Evolutionary conservation across 2,113 vertebrate genomes (phyloP), one percentile per base, ranked within the genome.

Genomic region (Siniperca chuatsi): DNA sequence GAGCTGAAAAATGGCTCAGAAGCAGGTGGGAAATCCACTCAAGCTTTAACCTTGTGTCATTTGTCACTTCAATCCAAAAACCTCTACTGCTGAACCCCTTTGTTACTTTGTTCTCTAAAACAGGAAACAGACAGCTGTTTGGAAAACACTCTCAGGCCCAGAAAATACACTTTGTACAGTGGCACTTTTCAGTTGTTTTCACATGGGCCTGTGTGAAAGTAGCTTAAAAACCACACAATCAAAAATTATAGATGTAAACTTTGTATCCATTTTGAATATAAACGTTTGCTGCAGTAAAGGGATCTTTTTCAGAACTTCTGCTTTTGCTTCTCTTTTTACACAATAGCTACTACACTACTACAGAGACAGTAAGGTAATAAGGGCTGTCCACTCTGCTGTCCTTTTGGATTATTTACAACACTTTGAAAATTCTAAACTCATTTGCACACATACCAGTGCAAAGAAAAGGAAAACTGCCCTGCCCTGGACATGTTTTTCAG

Each of bases 61-160:
- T 87, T 84, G 57, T 90, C 89, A 89, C 64, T 60, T 77, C 65
- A 80, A 25, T 72, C 78, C 78, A 75, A 71, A 78, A 81, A 58
- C 66, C 57, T 77, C 15, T 13, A 21, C 77, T 42, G 33, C 75
- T 75, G 67, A 70, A 79, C 40, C 74, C 65, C 12, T 48, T 64
- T 74, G 42, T 80, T 78, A 74, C 74, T 52, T 72, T 81, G 55
- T 58, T 84, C 44, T 82, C 50, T 66, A 66, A 86, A 90, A 86
- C 25, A 48, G 54, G 75, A 82, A 78, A 70, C 60, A 58, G 50
- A 29, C 81, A 74, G 76, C 66, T 75, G 80, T 50, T 79, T 76
- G 20, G 46, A 61, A 87, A 87, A 82, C 48, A 46, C 83, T 62
- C 65, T 67, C 35, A 65, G 61, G 1, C 64, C 57, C 29, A 33